These are phyloP conservation scores for Cacoxenus indagator DNA, from an alignment of 2,888 invertebrate species.

Conservation along the genomic window DNA sequence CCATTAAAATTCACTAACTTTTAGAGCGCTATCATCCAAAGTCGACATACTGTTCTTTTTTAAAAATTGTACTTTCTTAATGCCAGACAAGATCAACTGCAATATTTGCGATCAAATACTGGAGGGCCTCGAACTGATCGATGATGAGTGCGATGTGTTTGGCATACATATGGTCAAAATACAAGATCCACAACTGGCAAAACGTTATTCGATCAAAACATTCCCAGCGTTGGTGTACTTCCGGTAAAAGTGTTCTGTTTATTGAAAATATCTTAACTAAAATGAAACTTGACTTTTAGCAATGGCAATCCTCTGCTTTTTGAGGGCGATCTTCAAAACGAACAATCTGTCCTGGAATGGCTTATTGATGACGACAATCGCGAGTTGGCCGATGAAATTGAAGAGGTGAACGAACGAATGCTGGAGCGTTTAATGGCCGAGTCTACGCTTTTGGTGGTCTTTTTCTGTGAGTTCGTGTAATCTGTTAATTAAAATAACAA, in stretches of 20 bases:
- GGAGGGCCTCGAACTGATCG: constrained; percentile 88
- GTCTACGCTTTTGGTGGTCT: constrained; percentile 89
- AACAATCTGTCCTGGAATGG: constrained; percentile 93
- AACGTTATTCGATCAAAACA: constrained; percentile 93
- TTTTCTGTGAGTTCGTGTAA: constrained; percentile 81
- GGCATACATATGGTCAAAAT: constrained; percentile 95
- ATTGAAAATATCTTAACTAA: neutral
- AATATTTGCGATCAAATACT: constrained; percentile 92
- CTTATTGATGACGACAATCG: constrained; percentile 93
- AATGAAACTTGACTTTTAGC: constrained; percentile 70
- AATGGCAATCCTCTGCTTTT: constrained; percentile 90
- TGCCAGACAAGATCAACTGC: constrained; percentile 87
- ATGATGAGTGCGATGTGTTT: constrained; percentile 92
- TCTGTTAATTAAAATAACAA: neutral
- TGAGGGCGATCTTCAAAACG: constrained; percentile 93
- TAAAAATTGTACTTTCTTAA: neutral
- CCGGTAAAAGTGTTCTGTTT: constrained; percentile 73
- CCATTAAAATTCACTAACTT: constrained; percentile 35
- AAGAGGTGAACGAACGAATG: constrained; percentile 92
- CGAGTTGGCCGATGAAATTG: constrained; percentile 93
- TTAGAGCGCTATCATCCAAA: constrained; percentile 28
- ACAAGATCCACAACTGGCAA: constrained; percentile 90
- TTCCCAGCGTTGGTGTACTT: constrained; percentile 94
- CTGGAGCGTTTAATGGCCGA: constrained; percentile 85
- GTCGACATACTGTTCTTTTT: neutral